Conservation (phyloP, 2,113 vertebrate genomes). For the Poeciliopsis occidentalis region DNA sequence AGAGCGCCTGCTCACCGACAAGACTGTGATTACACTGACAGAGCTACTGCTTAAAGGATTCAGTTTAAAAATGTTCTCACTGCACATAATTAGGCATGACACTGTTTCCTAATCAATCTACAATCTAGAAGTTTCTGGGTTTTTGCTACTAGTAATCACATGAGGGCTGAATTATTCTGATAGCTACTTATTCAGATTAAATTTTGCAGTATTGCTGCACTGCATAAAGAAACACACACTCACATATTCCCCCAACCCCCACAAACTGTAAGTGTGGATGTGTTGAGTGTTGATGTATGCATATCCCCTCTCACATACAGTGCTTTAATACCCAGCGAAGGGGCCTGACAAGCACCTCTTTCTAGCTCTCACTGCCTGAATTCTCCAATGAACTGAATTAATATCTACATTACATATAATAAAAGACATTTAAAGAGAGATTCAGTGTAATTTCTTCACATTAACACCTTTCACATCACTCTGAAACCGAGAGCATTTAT, state of each 20-base stretch:
- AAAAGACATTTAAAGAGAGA: constrained; percentile 57
- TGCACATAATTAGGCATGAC: constrained; percentile 32
- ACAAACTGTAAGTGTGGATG: constrained; percentile 61
- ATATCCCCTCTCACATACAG: constrained; percentile 65
- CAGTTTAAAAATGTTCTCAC: constrained; percentile 10
- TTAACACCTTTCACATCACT: constrained; percentile 53
- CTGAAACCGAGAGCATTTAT: constrained; percentile 20
- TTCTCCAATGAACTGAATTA: constrained; percentile 58
- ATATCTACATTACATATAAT: constrained; percentile 69
- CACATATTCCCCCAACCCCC: constrained; percentile 24
- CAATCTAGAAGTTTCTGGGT: constrained; percentile 27
- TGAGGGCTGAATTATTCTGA: constrained; percentile 34
- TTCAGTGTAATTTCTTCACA: constrained; percentile 69
- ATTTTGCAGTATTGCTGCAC: constrained; percentile 51
- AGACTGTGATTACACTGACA: constrained; percentile 40
- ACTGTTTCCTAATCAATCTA: constrained; percentile 40
- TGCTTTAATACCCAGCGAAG: constrained; percentile 74
- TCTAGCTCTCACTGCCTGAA: constrained; percentile 42
- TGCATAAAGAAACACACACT: constrained; percentile 40
- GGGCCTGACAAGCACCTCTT: constrained; percentile 72
- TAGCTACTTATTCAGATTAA: constrained; percentile 39
- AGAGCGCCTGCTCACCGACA: constrained; percentile 39
- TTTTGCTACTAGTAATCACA: constrained; percentile 23
- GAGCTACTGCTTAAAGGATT: constrained; percentile 30
- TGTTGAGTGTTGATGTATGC: constrained; percentile 71